phyloP scores from a whole-genome alignment of 2,113 vertebrate genomes.

The Cyprinodon tularosa region DNA sequence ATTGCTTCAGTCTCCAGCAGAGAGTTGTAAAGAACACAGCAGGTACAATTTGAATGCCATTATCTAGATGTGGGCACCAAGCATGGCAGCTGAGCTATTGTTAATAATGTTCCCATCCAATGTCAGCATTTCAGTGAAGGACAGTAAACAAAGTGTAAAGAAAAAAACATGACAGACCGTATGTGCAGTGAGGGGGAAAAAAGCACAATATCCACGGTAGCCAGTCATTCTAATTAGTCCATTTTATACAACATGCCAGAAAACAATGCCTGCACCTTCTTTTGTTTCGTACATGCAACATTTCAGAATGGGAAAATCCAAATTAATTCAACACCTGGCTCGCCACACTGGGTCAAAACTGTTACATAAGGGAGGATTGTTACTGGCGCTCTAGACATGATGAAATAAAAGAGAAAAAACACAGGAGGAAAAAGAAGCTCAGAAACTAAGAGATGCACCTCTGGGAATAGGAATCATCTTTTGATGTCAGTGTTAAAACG shows the following conservation, averaged over 20 bases:
- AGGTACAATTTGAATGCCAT: constrained; percentile 56
- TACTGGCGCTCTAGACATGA: constrained; percentile 28
- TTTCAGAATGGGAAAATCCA: constrained; percentile 18
- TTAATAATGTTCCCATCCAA: constrained; percentile 52
- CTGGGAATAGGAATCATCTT: constrained; percentile 40
- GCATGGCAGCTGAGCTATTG: constrained; percentile 38
- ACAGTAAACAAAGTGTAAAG: constrained; percentile 48
- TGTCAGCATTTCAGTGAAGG: constrained; percentile 50
- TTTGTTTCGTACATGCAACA: constrained; percentile 48
- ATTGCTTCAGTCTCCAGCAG: constrained; percentile 43
- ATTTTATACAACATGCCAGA: constrained; percentile 36
- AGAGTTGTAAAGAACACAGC: constrained; percentile 41
- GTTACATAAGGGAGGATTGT: constrained; percentile 39
- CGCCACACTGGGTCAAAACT: constrained; percentile 40
- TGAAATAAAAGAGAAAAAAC: constrained; percentile 25
- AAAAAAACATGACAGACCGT: constrained; percentile 18
- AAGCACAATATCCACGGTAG: constrained; percentile 43
- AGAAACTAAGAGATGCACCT: constrained; percentile 27
- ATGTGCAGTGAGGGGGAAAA: constrained; percentile 46
- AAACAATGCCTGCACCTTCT: constrained; percentile 14
- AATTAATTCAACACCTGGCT: constrained; percentile 48
- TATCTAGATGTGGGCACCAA: constrained; percentile 39
- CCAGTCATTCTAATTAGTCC: constrained; percentile 49
- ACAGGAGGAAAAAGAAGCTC: constrained; percentile 15
- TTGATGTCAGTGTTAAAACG: constrained; percentile 62